Conservation (phyloP, 2,888 invertebrate species). For the Timema podura region DNA sequence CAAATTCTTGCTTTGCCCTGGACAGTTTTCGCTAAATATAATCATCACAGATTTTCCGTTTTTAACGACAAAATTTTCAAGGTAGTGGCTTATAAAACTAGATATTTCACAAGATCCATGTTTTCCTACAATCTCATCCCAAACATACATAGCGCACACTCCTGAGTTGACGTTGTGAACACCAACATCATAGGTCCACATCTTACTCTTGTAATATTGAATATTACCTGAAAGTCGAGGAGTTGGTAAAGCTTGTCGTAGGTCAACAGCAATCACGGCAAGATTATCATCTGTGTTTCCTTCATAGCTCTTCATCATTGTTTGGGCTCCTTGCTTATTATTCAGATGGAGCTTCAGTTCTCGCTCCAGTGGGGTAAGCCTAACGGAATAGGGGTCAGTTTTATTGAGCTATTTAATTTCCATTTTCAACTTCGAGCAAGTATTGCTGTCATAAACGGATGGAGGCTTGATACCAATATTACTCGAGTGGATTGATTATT, state of each 20-base stretch:
- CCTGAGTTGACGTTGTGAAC: not conserved
- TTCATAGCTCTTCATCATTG: not conserved
- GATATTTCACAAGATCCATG: constrained; percentile 1
- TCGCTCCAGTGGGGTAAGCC: not conserved
- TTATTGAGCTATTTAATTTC: not conserved
- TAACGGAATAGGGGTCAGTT: not conserved
- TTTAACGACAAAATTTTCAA: not conserved
- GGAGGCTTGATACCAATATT: constrained; percentile 3
- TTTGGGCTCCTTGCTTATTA: not conserved
- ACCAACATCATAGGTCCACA: not conserved
- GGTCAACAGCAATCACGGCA: not conserved
- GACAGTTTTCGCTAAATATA: not conserved
- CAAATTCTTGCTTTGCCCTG: not conserved
- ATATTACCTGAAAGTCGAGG: not conserved
- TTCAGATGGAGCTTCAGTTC: not conserved
- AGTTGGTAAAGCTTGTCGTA: not conserved
- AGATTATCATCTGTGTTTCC: not conserved
- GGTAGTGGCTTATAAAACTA: not conserved
- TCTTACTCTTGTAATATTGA: constrained; percentile 4
- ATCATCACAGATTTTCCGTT: not conserved
- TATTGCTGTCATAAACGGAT: constrained; percentile 3
- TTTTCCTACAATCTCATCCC: not conserved
- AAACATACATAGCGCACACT: not conserved
- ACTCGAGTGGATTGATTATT: no score
- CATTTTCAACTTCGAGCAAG: constrained; percentile 3